phyloP scores from a whole-genome alignment of 2,888 invertebrate genomes.

The Stramonita haemastoma region DNA sequence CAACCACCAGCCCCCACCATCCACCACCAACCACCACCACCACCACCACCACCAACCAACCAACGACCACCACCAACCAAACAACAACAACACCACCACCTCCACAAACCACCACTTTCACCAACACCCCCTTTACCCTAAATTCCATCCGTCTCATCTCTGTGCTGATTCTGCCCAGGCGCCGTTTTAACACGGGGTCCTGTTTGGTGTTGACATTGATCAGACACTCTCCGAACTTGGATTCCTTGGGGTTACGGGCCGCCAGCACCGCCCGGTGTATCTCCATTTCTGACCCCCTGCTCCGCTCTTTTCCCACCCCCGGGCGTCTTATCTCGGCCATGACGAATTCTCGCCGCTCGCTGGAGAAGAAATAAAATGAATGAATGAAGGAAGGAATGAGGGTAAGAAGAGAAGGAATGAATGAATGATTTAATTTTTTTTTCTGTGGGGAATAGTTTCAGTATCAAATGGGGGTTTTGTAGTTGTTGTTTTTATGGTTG shows the following conservation, averaged over 20 bases:
- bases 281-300: constrained; percentile 57
- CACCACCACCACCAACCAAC: neutral
- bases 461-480: too few relatives aligned
- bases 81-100: neutral
- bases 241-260: constrained; percentile 63
- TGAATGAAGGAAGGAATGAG: neutral
- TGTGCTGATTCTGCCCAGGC: constrained; percentile 57
- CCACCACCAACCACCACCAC: too few relatives aligned
- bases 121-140: constrained; percentile 24
- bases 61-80: neutral
- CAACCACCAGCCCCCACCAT: too few relatives aligned
- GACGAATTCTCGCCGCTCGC: constrained; percentile 46
- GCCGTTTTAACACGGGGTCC: constrained; percentile 55
- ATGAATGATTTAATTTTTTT: too few relatives aligned
- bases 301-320: constrained; percentile 48
- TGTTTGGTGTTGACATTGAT: constrained; percentile 60
- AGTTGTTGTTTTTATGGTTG: too few relatives aligned
- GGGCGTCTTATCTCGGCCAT: constrained; percentile 51
- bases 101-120: neutral
- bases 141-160: constrained; percentile 61
- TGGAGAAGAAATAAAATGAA: neutral
- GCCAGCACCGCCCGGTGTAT: constrained; percentile 60
- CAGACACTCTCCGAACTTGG: constrained; percentile 65
- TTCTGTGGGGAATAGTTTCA: too few relatives aligned
- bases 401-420: too few relatives aligned